A percentile compares a stretch with the other conserved stretches of the same genome.
phyloP scores from a whole-genome alignment of 2,797 vertebrate species.

The Falco cherrug region DNA sequence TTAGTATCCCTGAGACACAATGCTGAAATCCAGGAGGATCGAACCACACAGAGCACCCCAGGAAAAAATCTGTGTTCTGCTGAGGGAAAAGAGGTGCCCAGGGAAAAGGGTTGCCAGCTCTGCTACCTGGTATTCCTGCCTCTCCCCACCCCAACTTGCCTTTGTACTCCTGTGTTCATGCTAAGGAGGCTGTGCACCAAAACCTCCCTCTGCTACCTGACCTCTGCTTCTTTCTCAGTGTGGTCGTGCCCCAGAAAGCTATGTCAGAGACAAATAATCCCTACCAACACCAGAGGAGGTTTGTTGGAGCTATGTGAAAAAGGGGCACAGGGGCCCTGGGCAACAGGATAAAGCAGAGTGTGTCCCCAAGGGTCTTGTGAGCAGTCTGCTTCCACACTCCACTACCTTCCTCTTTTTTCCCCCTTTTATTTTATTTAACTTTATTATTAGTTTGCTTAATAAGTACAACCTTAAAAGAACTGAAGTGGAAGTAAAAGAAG shows the following conservation, averaged over 20 bases:
- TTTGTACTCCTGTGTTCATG: not conserved
- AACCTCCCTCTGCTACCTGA: not conserved
- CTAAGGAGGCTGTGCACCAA: not conserved
- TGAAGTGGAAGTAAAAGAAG: not conserved
- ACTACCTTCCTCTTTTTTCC: not conserved
- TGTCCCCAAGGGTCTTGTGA: not conserved
- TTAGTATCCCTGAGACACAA: not conserved
- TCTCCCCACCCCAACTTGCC: not conserved
- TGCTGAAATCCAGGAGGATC: not conserved
- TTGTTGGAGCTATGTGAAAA: not conserved
- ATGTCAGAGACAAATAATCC: not conserved
- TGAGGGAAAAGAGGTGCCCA: not conserved
- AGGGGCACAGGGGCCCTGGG: not conserved
- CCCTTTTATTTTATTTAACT: not conserved
- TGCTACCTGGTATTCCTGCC: not conserved
- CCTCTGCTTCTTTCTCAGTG: not conserved
- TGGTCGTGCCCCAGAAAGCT: not conserved
- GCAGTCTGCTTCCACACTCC: not conserved
- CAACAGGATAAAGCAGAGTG: not conserved
- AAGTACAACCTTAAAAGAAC: not conserved
- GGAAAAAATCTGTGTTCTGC: not conserved
- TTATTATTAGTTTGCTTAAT: not conserved
- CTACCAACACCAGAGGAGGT: not conserved
- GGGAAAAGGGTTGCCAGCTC: not conserved
- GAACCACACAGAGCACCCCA: not conserved